Conservation (phyloP, 2,113 vertebrate species). For the Pseudois nayaur region DNA sequence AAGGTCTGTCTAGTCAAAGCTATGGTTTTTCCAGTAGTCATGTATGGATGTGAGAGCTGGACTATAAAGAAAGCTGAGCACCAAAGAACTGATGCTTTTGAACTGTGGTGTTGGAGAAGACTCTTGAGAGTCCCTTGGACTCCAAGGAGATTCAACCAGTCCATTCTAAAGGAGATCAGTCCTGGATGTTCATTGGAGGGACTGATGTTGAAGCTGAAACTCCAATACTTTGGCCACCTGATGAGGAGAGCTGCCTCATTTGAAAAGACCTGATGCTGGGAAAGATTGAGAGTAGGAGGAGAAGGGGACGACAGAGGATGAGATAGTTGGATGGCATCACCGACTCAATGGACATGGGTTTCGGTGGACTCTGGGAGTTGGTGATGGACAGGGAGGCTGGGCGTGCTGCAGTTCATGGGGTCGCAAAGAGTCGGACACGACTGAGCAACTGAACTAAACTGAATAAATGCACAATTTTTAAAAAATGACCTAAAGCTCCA, state of each 20-base stretch:
- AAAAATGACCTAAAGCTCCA: neutral
- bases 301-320: neutral
- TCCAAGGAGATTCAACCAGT: neutral
- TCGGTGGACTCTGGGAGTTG: rapidly evolving
- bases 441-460: neutral
- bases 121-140: neutral
- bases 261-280: neutral
- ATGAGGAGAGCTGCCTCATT: rapidly evolving
- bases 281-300: neutral
- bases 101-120: neutral
- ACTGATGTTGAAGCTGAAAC: neutral
- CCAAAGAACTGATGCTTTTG: neutral
- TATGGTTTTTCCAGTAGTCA: neutral
- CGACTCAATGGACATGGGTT: neutral
- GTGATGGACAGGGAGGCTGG: neutral
- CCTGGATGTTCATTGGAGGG: neutral
- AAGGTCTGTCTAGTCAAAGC: neutral
- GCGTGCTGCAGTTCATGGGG: rapidly evolving
- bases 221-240: neutral
- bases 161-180: neutral
- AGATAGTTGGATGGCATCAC: neutral
- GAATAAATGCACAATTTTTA: neutral
- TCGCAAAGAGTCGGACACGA: neutral
- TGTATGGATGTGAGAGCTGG: neutral
- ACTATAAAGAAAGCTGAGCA: neutral